These are phyloP conservation scores for Vicugna pacos DNA, from an alignment of 2,113 vertebrate species.

Conservation along the genomic window DNA sequence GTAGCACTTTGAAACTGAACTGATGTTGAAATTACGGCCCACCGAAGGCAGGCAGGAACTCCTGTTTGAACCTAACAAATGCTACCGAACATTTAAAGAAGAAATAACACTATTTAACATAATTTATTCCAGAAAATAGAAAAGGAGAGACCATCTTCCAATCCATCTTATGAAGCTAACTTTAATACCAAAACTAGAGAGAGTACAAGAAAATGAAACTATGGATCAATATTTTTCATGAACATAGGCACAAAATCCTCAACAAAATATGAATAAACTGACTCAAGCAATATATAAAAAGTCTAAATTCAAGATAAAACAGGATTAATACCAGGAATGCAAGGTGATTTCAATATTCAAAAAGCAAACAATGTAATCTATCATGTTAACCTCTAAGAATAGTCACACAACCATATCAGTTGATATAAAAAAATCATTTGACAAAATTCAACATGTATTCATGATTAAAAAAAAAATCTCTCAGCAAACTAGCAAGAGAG, in stretches of 20 bases:
- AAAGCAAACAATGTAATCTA: not conserved
- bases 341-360: not conserved
- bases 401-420: not conserved
- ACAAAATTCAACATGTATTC: not conserved
- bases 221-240: not conserved
- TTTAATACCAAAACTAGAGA: not conserved
- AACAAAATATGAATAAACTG: not conserved
- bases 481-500: not conserved
- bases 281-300: not conserved
- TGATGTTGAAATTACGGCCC: not conserved
- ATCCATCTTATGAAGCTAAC: not conserved
- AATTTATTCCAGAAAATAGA: not conserved
- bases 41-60: not conserved
- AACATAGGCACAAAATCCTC: not conserved
- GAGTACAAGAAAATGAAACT: not conserved
- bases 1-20: not conserved
- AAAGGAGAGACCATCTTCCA: not conserved
- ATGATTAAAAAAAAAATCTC: not conserved
- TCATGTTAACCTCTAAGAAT: not conserved
- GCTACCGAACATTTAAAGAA: not conserved
- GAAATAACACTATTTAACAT: not conserved
- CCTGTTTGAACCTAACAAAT: not conserved
- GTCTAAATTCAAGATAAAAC: not conserved
- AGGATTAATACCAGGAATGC: not conserved
- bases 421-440: not conserved